Conservation (phyloP, 2,113 vertebrate genomes). For the Helogale parvula region DNA sequence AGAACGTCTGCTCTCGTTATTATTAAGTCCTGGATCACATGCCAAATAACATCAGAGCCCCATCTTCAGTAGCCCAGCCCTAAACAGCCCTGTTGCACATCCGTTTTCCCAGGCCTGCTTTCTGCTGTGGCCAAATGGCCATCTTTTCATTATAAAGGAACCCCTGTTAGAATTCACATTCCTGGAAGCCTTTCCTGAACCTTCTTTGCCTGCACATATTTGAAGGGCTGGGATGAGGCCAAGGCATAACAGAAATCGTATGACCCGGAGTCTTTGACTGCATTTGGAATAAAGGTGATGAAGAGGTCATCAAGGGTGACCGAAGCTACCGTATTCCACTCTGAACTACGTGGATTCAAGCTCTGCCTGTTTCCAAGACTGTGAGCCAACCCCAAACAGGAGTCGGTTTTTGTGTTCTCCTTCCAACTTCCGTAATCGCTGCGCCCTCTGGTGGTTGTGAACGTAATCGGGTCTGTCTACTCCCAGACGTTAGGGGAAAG, state of each 20-base stretch:
- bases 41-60: background rate
- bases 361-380: background rate
- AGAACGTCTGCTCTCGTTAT: background rate
- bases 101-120: background rate
- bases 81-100: background rate
- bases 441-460: conserved; percentile 56
- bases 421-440: background rate
- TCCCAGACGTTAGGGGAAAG: background rate
- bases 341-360: background rate
- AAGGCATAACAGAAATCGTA: background rate
- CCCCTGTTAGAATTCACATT: background rate
- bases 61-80: background rate
- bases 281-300: background rate
- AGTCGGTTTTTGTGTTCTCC: background rate
- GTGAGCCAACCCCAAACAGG: background rate
- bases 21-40: background rate
- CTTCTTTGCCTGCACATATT: background rate
- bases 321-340: background rate
- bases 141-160: background rate
- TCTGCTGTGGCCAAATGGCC: background rate
- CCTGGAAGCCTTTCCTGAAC: background rate
- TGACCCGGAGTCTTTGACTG: background rate
- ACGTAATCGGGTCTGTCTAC: background rate
- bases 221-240: background rate
- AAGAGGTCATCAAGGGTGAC: background rate